Conservation (phyloP, 1,140 invertebrate genomes). For the Bicyclus anynana region DNA sequence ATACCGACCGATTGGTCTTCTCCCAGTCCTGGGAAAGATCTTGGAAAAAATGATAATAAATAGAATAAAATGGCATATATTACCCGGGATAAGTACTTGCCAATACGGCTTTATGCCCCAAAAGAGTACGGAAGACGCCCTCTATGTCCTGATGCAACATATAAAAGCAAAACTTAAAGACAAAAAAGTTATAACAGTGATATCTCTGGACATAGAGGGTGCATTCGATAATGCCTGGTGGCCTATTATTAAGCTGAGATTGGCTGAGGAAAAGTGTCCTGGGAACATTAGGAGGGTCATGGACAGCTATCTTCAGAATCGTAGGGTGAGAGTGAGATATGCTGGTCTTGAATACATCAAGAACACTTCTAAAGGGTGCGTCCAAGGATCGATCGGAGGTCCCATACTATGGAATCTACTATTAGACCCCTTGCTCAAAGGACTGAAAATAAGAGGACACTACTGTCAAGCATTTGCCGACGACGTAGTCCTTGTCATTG, state of each 20-base stretch:
- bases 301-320: conserved; percentile 2
- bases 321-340: background rate
- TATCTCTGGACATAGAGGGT: conserved; percentile 22
- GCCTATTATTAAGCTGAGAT: conserved; percentile 17
- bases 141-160: conserved; percentile 13
- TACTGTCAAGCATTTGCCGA: conserved; percentile 51
- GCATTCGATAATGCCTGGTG: conserved; percentile 38
- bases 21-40: conserved; percentile 26
- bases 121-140: conserved; percentile 14
- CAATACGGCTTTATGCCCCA: conserved; percentile 34
- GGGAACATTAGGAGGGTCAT: conserved; percentile 22
- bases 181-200: background rate
- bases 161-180: background rate
- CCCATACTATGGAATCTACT: conserved; percentile 60
- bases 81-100: background rate
- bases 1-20: conserved; percentile 25
- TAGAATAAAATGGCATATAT: conserved; percentile 6
- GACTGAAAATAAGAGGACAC: conserved; percentile 17
- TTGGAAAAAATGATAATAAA: conserved; percentile 27
- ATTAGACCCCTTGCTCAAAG: conserved; percentile 44
- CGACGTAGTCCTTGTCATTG: conserved; percentile 35
- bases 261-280: conserved; percentile 18
- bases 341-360: background rate
- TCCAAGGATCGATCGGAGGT: conserved; percentile 65
- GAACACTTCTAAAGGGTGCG: conserved; percentile 41